phyloP scores from a whole-genome alignment of 2,797 vertebrate genomes.

The Brotogeris chrysoptera region DNA sequence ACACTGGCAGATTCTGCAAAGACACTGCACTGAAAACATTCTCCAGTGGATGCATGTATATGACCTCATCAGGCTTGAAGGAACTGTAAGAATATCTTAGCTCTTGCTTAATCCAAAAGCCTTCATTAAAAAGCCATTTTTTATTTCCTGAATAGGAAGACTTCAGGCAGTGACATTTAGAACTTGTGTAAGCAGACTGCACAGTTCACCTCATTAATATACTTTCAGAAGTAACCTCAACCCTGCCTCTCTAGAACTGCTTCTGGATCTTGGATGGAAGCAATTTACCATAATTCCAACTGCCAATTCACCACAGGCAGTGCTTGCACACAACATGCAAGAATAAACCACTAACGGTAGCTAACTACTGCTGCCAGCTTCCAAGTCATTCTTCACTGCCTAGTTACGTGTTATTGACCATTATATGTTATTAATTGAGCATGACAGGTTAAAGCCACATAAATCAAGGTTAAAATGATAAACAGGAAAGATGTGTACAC shows the following conservation, averaged over 20 bases:
- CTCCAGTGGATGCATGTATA: background rate
- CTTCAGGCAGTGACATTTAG: background rate
- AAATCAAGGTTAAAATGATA: background rate
- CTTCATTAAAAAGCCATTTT: background rate
- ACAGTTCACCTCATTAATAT: background rate
- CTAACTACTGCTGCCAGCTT: background rate
- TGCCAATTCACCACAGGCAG: background rate
- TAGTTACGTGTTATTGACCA: background rate
- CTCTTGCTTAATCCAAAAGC: constrained; percentile 3
- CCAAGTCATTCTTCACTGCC: background rate
- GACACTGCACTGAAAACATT: background rate
- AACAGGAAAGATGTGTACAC: background rate
- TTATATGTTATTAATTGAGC: background rate
- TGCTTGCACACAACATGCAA: background rate
- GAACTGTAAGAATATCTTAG: background rate
- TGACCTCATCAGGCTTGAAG: background rate
- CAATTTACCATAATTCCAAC: background rate
- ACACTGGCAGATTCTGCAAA: background rate
- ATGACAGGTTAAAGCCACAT: background rate
- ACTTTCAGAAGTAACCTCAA: background rate
- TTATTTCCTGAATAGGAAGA: background rate
- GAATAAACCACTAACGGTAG: background rate
- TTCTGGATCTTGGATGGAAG: background rate
- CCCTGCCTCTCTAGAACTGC: background rate
- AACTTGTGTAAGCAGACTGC: background rate